Evolutionary conservation across 2,113 vertebrate genomes (phyloP).

Genomic region (Phalacrocorax carbo): DNA sequence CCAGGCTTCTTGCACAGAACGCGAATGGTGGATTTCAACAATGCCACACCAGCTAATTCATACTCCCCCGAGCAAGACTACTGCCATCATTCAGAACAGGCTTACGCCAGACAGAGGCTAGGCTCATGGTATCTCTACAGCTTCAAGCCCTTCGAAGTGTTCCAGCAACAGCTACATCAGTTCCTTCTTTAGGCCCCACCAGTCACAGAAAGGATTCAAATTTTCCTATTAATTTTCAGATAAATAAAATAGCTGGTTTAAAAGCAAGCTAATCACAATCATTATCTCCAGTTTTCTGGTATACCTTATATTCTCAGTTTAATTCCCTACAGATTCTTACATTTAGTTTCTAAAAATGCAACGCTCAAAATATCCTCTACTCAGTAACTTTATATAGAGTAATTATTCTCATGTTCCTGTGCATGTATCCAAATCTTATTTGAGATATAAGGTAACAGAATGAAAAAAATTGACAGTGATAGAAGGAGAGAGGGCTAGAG

Average conservation of each 20-base stretch:
- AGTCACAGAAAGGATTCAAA: neutral
- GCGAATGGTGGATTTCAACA: neutral
- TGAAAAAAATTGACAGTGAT: neutral
- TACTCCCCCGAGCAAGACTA: neutral
- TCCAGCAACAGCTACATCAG: neutral
- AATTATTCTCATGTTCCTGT: neutral
- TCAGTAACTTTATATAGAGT: neutral
- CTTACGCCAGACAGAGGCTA: neutral
- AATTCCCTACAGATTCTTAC: neutral
- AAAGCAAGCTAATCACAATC: neutral
- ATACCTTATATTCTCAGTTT: neutral
- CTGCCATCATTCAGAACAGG: neutral
- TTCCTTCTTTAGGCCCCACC: neutral
- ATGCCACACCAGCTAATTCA: rapidly evolving
- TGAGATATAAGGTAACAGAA: neutral
- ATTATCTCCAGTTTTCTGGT: neutral
- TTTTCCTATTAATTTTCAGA: neutral
- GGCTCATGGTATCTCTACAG: neutral
- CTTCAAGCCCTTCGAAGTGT: neutral
- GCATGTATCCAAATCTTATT: neutral
- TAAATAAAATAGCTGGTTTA: neutral
- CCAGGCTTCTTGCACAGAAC: neutral
- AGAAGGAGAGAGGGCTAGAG: neutral
- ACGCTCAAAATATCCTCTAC: neutral
- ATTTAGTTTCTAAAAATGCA: neutral